Evolutionary conservation across 2,888 invertebrate species (phyloP), one percentile per base, ranked within the genome.

Genomic region (Ornithoptera alexandrae): DNA sequence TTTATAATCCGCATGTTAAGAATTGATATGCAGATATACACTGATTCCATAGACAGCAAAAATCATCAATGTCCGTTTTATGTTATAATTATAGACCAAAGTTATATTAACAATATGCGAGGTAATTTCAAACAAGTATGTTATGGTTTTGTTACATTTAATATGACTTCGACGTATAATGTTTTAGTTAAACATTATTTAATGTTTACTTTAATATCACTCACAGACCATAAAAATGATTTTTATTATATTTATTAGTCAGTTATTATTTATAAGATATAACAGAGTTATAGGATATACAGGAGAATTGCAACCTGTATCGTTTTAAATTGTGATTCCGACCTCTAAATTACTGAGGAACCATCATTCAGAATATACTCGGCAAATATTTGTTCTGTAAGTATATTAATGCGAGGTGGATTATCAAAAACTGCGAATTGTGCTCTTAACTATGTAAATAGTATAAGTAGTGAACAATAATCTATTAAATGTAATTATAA

Each of bases 91-190:
- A 53, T n/a, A 63, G 4, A 57, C 53, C 18, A 50, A 63, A 53
- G 30, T 53, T 53, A 30, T 63, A 30, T 1, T 24, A 63, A 56
- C 53, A 63, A 46, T 46, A 42, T 62, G 22, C 50, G 22, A 15
- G 39, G 39, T 62, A 20, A 46, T 50, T 50, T 50, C 17, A 46
- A 62, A 62, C 46, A 20, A 62, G 22, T 24, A 24, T 62, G 62
- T 62, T 62, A 62, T 62, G 62, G 20, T 62, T 62, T 46, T 46
- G 36, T 46, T 15, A 46, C 22, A 10, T 18, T 62, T 46, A 62
- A 50, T 46, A 62, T 62, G 46, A 62, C 62, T 62, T 46, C n/a
- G 10, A 46, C 17, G 22, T 46, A 4, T 62, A 20, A 62, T 62
- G 46, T 62, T 50, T 62, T 62, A 39, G 24, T 46, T 62, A 17